phyloP scores from a whole-genome alignment of 35 echinoderm and acorn worm genomes.

The Apostichopus parvimensis region DNA sequence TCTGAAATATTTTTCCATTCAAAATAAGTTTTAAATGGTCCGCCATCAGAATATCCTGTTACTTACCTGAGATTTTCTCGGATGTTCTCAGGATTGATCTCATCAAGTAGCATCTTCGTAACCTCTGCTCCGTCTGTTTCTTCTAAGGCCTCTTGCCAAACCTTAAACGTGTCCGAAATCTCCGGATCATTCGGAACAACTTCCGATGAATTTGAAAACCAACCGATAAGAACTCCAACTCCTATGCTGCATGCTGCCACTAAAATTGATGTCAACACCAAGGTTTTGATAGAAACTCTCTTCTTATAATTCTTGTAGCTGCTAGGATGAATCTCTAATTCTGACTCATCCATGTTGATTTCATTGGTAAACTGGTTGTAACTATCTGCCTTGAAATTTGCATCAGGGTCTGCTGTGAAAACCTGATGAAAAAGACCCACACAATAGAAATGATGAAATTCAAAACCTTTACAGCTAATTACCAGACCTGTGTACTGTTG shows the following conservation, averaged over 20 bases:
- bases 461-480: too few relatives aligned
- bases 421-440: background rate
- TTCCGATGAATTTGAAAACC: background rate
- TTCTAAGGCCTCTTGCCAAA: conserved; percentile 22
- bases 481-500: too few relatives aligned
- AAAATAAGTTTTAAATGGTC: too few relatives aligned
- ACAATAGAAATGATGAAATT: too few relatives aligned
- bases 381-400: background rate
- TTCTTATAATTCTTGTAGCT: background rate
- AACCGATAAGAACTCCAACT: conserved; percentile 3
- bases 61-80: conserved; percentile 19
- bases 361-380: background rate
- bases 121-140: conserved; percentile 3
- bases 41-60: too few relatives aligned
- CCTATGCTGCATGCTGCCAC: conserved; percentile 23
- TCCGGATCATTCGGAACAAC: background rate
- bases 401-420: background rate
- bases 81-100: conserved; percentile 14
- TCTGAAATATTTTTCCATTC: too few relatives aligned
- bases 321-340: background rate
- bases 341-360: background rate
- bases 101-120: conserved; percentile 1
- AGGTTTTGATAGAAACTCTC: background rate
- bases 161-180: background rate
- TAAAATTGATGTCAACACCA: background rate